Base-by-base conservation (phyloP, 2,888 invertebrate species). In the Peribatodes rhomboidaria region DNA sequence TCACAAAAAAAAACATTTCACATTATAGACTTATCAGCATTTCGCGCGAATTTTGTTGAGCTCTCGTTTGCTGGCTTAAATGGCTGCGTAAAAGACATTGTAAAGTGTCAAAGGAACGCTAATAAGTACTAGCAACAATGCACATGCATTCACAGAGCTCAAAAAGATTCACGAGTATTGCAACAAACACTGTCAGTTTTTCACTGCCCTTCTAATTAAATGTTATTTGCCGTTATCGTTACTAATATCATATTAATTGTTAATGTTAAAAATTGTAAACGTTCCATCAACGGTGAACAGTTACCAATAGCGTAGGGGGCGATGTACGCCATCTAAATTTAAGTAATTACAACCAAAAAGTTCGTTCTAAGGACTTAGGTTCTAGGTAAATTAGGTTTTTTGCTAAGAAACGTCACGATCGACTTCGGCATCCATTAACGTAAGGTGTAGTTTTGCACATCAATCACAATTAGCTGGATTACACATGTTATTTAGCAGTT, bases 241-340 rank as follows among this genome's bases (percentile, higher is more conserved):
- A 82, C 84, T 84, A 83, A 81, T 80, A 74, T 86, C 78, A 80
- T 89, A 85, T 87, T 89, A 87, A 84, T 86, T 82, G 81, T 86
- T 90, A 90, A 87, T 87, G 80, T 86, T 88, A 86, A 84, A 84
- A 83, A 84, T 78, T 88, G 84, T 89, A 86, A 87, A 89, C 88
- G 92, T 92, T 90, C 88, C 89, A 89, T 78, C 93, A 92, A 92
- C 93, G 93, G 93, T 93, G 92, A 92, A 90, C 88, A 87, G 93
- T 93, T 93, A 93, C 92, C 92, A 92, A 71, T 92, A 92, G 89
- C 75, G 69, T 89, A 89, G 84, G 81, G 76, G 88, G 88, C 88
- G 78, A 81, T 70, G 76, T 83, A 81, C 77, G 89, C 88, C 72
- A 87, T 79, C 82, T 86, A 83, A 84, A 85, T 83, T 82, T 92